Base-by-base conservation (phyloP, 1,140 invertebrate genomes). In the Pseudomyrmex dendroicus region DNA sequence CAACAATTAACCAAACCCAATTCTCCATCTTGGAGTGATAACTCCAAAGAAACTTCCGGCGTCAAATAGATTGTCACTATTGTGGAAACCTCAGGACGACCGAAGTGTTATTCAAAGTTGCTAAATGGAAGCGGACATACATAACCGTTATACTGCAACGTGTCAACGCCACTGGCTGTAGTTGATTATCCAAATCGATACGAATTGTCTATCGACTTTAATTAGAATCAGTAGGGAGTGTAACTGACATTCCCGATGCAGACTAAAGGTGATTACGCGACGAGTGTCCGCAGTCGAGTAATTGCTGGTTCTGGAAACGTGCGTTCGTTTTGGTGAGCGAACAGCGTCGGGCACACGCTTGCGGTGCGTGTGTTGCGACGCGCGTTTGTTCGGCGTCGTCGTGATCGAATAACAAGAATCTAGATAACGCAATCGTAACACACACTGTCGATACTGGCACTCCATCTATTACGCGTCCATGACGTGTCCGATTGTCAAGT, bases 351-450 rank as follows among this genome's bases (percentile, higher is more conserved):
- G 1, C 46, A 72, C 59, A 44, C 52, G 52, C 67, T 25, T 25
- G 25, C 25, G 25, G 73, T 7, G 35, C 35, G 35, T 7, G 35
- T 35, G 35, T 35, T 73, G 44, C 68, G 25, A 17, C 68, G 25
- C 59, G 17, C 64, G 13, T 20, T 70, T 25, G 17, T 70, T 48
- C 68, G 5, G 57, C 74, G 70, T 72, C 74, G 70, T 72, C 82
- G 20, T 35, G 82, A 83, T 84, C 76, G 84, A 61, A 86, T 89
- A 88, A 89, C 89, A 88, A 86, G 86, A 88, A 90, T 90, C 84
- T 85, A 88, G 86, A 90, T 85, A 88, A 84, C 88, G 73, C 63
- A 82, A 82, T 82, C 76, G 78, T 63, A 83, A 7, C 35, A 35
- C 56, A 68, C 57, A 61, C 57, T 50, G 73, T 82, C 78, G 83